These are phyloP conservation scores for Radopholus similis DNA, from an alignment of 1,140 invertebrate genomes.

Conservation along the genomic window DNA sequence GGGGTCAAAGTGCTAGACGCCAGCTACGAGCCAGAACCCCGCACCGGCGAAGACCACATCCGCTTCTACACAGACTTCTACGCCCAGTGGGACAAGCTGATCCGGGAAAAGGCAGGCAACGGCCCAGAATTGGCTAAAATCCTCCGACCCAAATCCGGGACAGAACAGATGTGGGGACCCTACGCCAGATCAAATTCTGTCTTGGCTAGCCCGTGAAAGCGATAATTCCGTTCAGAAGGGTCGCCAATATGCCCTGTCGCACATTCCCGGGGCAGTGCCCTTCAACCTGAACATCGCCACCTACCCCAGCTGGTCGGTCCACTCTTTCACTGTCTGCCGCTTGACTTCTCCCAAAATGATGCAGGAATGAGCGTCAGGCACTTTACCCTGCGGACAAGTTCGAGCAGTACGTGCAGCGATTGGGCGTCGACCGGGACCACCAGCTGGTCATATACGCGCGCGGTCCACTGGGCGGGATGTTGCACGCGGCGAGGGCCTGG, in stretches of 20 bases:
- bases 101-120: constrained; percentile 19
- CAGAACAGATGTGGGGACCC: background rate
- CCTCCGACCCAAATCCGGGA: background rate
- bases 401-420: constrained; percentile 34
- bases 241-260: constrained; percentile 21
- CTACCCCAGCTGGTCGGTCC: constrained; percentile 29
- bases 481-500: constrained; percentile 40
- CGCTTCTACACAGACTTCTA: constrained; percentile 33
- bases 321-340: background rate
- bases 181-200: background rate
- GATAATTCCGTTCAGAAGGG: constrained; percentile 27
- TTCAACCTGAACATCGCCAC: constrained; percentile 41
- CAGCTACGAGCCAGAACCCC: constrained; percentile 28
- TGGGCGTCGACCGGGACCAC: constrained; percentile 40
- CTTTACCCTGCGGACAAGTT: constrained; percentile 41
- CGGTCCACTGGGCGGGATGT: constrained; percentile 34
- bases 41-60: constrained; percentile 17
- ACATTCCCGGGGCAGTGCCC: constrained; percentile 38
- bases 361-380: constrained; percentile 35
- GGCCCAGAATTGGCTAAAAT: too few relatives aligned
- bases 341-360: constrained; percentile 5
- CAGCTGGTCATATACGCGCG: constrained; percentile 35
- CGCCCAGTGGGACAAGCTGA: constrained; percentile 31
- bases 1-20: constrained; percentile 30
- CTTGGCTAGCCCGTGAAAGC: too few relatives aligned